Percentiles rank a stretch among this genome's conserved stretches.
Evolutionary conservation across 2,113 vertebrate genomes (phyloP).

Genomic region (Tupaia tana): DNA sequence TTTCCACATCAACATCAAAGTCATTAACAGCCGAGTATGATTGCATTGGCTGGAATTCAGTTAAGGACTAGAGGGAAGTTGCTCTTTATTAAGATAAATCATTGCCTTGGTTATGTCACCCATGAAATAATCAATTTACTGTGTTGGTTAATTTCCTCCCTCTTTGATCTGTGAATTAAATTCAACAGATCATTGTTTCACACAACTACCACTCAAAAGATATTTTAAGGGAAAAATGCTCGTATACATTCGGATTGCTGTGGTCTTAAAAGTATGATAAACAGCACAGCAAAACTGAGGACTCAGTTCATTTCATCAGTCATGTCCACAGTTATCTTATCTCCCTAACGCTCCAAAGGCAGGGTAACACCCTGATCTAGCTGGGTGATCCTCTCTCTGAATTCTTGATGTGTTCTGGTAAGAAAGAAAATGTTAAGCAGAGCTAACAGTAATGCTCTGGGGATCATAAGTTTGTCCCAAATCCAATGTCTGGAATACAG

Average conservation of each 20-base stretch:
- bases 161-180: slow-evolving; percentile 92
- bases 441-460: slow-evolving; percentile 74
- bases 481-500: slow-evolving; percentile 68
- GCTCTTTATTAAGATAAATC: slow-evolving; percentile 94
- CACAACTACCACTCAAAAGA: slow-evolving; percentile 84
- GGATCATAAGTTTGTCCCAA: slow-evolving; percentile 67
- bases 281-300: slow-evolving; percentile 64
- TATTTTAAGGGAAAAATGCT: slow-evolving; percentile 82
- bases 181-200: slow-evolving; percentile 90
- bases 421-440: slow-evolving; percentile 74
- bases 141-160: slow-evolving; percentile 90
- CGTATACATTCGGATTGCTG: slow-evolving; percentile 79
- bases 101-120: slow-evolving; percentile 91
- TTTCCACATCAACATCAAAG: slow-evolving; percentile 93
- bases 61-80: slow-evolving; percentile 88
- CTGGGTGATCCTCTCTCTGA: slow-evolving; percentile 79
- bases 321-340: slow-evolving; percentile 80
- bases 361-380: slow-evolving; percentile 72
- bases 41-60: slow-evolving; percentile 90
- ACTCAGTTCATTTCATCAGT: slow-evolving; percentile 34
- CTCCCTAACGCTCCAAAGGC: slow-evolving; percentile 59
- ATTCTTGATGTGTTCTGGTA: slow-evolving; percentile 77
- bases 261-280: slow-evolving; percentile 78
- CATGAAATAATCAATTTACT: slow-evolving; percentile 96
- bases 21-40: slow-evolving; percentile 90